Evolutionary conservation across 2,113 vertebrate species (phyloP).

Genomic region (Otis tarda): DNA sequence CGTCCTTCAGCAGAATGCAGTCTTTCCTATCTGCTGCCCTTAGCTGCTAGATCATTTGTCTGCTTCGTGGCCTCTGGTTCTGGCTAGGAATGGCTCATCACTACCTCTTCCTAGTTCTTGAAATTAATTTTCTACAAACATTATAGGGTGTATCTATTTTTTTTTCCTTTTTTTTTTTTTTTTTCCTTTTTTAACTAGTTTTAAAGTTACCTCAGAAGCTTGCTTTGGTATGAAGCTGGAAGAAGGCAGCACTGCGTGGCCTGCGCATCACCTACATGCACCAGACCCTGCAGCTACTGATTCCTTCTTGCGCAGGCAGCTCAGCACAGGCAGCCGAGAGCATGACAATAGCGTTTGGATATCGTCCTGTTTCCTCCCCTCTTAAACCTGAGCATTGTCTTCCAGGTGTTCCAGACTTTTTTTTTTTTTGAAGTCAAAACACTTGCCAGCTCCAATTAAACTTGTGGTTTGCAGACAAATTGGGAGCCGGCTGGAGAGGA

Average conservation of each 20-base stretch:
- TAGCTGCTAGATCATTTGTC: neutral
- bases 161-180: neutral
- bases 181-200: neutral
- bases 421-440: slow-evolving; percentile 9
- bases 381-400: slow-evolving; percentile 12
- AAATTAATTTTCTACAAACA: neutral
- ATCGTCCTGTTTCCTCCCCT: slow-evolving; percentile 3
- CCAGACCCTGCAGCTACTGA: slow-evolving; percentile 46
- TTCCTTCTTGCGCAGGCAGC: slow-evolving; percentile 7
- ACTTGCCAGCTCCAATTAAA: slow-evolving; percentile 47
- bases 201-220: neutral
- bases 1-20: neutral
- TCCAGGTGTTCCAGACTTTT: slow-evolving; percentile 48
- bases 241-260: neutral
- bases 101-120: neutral
- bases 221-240: neutral
- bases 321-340: slow-evolving; percentile 5
- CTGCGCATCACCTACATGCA: neutral
- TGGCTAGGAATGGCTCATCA: neutral
- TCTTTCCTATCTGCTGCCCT: neutral
- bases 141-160: neutral
- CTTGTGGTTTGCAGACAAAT: slow-evolving; percentile 64
- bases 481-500: slow-evolving; percentile 46
- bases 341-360: slow-evolving; percentile 50
- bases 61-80: neutral